Base-by-base conservation (phyloP, 2,797 vertebrate genomes). In the Telmatherina bonti region DNA sequence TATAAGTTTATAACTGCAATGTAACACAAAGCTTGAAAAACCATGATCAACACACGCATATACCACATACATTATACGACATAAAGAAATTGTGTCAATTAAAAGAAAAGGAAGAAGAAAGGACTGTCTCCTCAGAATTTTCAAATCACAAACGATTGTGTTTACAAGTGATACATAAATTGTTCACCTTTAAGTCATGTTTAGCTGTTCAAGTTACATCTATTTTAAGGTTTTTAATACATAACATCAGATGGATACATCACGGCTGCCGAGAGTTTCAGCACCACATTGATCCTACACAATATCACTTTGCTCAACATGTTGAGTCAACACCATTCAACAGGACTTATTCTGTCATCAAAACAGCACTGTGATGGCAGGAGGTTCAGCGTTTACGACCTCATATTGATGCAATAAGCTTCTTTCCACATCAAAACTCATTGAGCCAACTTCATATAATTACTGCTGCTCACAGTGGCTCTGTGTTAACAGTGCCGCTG, bases 301-400 rank as follows among this genome's bases (percentile, higher is more conserved):
- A 43, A 74, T 26, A 29, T 12, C 26, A 31, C 31, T 62, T 57
- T 53, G 52, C 61, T 72, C n/a, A n/a, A n/a, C n/a, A n/a, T n/a
- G n/a, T n/a, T n/a, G n/a, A n/a, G n/a, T n/a, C n/a, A 67, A 64
- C 36, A 65, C 2, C 27, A 43, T 53, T 73, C 62, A 30, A 43
- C 54, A 53, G 54, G 36, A 59, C 61, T 79, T 64, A 68, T 59
- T 68, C 55, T 65, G 47, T 66, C 52, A 75, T 27, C 67, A 18
- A 71, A 52, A 62, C 0, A 2, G 12, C 52, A 24, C 18, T 18
- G n/a, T 36, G 36, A 30, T 45, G 74, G 56, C 27, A 1, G 68
- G 54, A 29, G 62, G 20, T 9, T 54, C 59, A 35, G 47, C 18
- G 22, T 22, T 63, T 52, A 60, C 45, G 69, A 61, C 20, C 18